Evolutionary conservation across 1,140 invertebrate genomes (phyloP).

Genomic region (Atta texana): DNA sequence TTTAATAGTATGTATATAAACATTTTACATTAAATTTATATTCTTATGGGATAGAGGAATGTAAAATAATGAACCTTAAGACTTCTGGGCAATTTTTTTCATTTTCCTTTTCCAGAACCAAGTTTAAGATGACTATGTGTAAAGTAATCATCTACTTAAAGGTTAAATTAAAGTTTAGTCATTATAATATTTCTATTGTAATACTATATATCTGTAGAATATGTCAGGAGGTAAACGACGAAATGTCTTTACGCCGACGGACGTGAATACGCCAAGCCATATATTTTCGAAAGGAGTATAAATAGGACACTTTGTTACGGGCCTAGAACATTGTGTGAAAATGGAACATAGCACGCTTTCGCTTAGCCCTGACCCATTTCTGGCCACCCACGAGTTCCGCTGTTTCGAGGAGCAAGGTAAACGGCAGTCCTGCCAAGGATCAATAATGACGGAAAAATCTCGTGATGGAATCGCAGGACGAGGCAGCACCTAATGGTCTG

Average conservation of each 20-base stretch:
- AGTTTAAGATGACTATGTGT: too few species aligned
- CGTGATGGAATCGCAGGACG: not conserved
- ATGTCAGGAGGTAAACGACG: not conserved
- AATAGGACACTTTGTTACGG: not conserved
- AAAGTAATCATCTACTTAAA: too few species aligned
- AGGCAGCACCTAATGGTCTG: not conserved
- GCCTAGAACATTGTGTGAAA: slow-evolving; percentile 2
- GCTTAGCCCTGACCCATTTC: slow-evolving; percentile 52
- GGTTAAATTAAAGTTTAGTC: too few species aligned
- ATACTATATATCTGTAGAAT: not conserved
- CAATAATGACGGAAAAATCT: slow-evolving; percentile 60
- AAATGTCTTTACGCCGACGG: not conserved
- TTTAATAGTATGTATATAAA: too few species aligned
- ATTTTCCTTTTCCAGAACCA: too few species aligned
- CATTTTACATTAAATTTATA: too few species aligned
- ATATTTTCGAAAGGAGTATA: slow-evolving; percentile 16
- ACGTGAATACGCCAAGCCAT: not conserved
- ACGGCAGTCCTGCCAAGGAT: slow-evolving; percentile 24
- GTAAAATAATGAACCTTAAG: too few species aligned
- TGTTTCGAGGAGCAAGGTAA: slow-evolving; percentile 51
- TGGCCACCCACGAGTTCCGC: slow-evolving; percentile 18
- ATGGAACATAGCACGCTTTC: slow-evolving; percentile 38
- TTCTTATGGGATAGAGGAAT: too few species aligned
- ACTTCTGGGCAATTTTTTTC: too few species aligned
- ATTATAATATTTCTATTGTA: not conserved